Base-by-base conservation (phyloP, 1,140 invertebrate species). In the Anoplophora glabripennis region DNA sequence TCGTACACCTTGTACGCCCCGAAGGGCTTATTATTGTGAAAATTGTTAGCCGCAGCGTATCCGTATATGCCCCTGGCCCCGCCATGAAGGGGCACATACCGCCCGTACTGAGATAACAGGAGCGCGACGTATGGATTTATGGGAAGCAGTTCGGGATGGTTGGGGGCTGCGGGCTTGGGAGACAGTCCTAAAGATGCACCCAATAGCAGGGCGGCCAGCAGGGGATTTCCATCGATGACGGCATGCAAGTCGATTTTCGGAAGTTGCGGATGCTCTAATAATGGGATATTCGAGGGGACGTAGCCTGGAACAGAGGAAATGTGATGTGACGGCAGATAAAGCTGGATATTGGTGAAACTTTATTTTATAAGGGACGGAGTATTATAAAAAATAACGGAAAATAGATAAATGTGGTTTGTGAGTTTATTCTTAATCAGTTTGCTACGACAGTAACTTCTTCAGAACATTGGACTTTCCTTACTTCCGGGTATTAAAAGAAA, bases 11-110 rank as follows among this genome's bases (percentile, higher is more conserved):
- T 84, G 61, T 85, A 85, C 14, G 78, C 75, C 53, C 82, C 83
- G 64, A 84, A 83, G 0, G 83, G 83, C 66, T 77, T 78, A 66
- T 83, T 83, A 58, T 85, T 85, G 64, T 84, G 82, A 53, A 84
- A 82, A 71, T 84, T 84, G 65, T 85, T 84, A 17, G 78, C 77
- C 4, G 83, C 81, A 54, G 78, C 70, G 68, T 84, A 80, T 1
- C 81, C 80, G 59, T 85, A 84, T 21, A 83, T 63, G 61, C 82
- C 81, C 34, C 75, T 75, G n/a, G 81, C 63, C 10, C 74, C 72
- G 9, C 75, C 72, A 46, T 78, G 78, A 54, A 76, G 73, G 1
- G 79, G 76, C 33, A 83, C 61, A 64, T 85, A 85, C 57, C 78
- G 76, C 1, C 83, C 83, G 70, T 84, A 84, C 66, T 84, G 82